These are phyloP conservation scores for Gerris buenoi DNA, from an alignment of 1,140 invertebrate species.

Conservation along the genomic window DNA sequence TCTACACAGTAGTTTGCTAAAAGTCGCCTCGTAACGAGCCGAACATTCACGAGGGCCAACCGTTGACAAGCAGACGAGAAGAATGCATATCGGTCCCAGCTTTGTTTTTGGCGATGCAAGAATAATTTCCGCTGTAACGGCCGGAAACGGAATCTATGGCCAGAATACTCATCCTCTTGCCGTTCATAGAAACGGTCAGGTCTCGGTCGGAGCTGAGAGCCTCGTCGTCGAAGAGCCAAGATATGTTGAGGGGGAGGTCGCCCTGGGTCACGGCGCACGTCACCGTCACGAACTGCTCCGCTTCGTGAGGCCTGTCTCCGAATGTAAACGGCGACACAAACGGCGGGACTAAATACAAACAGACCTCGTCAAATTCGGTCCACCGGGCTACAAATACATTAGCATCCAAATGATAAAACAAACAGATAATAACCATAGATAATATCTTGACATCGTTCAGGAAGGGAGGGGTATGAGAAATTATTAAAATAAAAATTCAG, in stretches of 20 bases:
- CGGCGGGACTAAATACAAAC: conserved; percentile 35
- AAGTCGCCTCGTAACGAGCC: no score
- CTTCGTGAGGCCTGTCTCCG: conserved; percentile 35
- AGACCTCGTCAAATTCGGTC: no score
- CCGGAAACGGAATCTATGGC: conserved; percentile 33
- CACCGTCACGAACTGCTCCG: conserved; percentile 32
- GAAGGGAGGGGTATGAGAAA: no score
- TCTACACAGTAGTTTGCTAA: no score
- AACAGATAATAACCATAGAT: no score
- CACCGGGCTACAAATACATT: no score
- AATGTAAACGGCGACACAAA: conserved; percentile 47
- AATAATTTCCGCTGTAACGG: conserved; percentile 42
- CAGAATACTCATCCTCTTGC: conserved; percentile 39
- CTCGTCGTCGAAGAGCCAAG: conserved; percentile 44
- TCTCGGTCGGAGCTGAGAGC: conserved; percentile 27
- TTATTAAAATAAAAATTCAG: no score
- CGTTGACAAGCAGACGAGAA: conserved; percentile 21
- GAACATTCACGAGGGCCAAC: conserved; percentile 33
- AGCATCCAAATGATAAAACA: no score
- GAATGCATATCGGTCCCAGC: conserved; percentile 37
- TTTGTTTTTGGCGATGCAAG: conserved; percentile 47
- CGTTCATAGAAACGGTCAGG: conserved; percentile 45
- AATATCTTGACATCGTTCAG: no score
- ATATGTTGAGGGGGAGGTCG: conserved; percentile 49
- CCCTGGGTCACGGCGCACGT: conserved; percentile 58